A percentile compares a stretch with the other conserved stretches of the same genome.
These are phyloP conservation scores for Narcine bancroftii DNA, from an alignment of 2,113 vertebrate species.

Conservation along the genomic window DNA sequence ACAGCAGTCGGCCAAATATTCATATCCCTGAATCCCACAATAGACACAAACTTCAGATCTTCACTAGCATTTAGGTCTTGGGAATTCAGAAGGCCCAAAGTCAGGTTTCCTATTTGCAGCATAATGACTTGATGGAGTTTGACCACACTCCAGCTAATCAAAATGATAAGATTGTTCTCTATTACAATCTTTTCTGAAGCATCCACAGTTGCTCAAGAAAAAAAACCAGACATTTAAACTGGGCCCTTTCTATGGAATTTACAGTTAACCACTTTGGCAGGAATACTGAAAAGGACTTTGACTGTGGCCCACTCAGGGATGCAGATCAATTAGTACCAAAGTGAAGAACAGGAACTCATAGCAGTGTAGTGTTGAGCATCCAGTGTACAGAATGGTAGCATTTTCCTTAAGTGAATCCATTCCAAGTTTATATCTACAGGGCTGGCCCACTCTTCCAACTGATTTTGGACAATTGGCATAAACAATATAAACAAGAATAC, in stretches of 20 bases:
- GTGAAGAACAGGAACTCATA: background rate
- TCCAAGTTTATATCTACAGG: background rate
- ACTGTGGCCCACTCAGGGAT: no score
- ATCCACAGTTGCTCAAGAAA: no score
- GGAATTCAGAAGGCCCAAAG: background rate
- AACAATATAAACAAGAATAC: background rate
- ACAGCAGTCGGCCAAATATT: background rate
- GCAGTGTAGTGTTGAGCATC: background rate
- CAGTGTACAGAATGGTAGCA: background rate
- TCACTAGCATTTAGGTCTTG: background rate
- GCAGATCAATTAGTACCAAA: no score
- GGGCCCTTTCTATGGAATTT: no score
- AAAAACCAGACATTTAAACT: no score
- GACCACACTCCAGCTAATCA: no score
- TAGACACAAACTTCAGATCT: background rate
- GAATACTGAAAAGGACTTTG: no score
- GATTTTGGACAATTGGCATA: background rate
- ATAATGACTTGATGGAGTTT: no score
- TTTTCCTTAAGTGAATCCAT: background rate
- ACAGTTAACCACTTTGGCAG: no score
- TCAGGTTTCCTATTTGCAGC: background rate
- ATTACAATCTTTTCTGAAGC: no score
- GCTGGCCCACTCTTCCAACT: background rate
- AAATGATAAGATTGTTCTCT: no score
- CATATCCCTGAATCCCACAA: background rate